A percentile compares a stretch with the other conserved stretches of the same genome.
Evolutionary conservation across 1,140 invertebrate genomes (phyloP).

Genomic region (Hyphantria cunea): DNA sequence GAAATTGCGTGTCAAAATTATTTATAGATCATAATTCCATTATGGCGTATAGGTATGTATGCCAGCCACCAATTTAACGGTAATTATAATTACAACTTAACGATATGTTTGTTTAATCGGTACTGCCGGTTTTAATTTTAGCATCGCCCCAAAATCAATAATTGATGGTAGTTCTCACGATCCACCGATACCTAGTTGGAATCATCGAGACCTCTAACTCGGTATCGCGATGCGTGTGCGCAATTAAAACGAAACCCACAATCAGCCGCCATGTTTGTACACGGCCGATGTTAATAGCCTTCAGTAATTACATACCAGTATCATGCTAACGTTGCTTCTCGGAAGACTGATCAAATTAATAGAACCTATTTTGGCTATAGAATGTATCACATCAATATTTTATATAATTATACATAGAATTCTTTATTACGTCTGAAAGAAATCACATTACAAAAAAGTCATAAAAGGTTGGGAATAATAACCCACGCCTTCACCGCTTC

Average conservation of each 20-base stretch:
- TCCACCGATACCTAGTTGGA: slow-evolving; percentile 50
- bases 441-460: slow-evolving; percentile 30
- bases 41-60: slow-evolving; percentile 2
- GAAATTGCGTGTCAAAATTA: slow-evolving; percentile 23
- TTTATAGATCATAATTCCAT: slow-evolving; percentile 12
- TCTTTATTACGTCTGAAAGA: slow-evolving; percentile 16
- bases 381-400: slow-evolving; percentile 31
- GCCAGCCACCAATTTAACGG: slow-evolving; percentile 14
- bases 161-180: slow-evolving; percentile 68
- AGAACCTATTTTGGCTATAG: slow-evolving; percentile 67
- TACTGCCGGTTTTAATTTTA: slow-evolving; percentile 23
- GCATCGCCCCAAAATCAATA: slow-evolving; percentile 52
- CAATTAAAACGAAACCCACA: slow-evolving; percentile 80
- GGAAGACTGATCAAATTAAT: slow-evolving; percentile 79
- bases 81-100: slow-evolving; percentile 24
- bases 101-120: slow-evolving; percentile 25
- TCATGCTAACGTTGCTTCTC: slow-evolving; percentile 75
- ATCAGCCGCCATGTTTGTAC: slow-evolving; percentile 80
- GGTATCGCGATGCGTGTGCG: slow-evolving; percentile 73
- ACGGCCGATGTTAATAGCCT: slow-evolving; percentile 79
- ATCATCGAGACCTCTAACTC: slow-evolving; percentile 60
- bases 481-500: slow-evolving; percentile 42
- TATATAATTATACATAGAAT: slow-evolving; percentile 27
- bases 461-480: slow-evolving; percentile 48
- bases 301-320: slow-evolving; percentile 78